These are phyloP conservation scores for Drosophila littoralis DNA, from an alignment of 1,140 invertebrate genomes.

Conservation along the genomic window DNA sequence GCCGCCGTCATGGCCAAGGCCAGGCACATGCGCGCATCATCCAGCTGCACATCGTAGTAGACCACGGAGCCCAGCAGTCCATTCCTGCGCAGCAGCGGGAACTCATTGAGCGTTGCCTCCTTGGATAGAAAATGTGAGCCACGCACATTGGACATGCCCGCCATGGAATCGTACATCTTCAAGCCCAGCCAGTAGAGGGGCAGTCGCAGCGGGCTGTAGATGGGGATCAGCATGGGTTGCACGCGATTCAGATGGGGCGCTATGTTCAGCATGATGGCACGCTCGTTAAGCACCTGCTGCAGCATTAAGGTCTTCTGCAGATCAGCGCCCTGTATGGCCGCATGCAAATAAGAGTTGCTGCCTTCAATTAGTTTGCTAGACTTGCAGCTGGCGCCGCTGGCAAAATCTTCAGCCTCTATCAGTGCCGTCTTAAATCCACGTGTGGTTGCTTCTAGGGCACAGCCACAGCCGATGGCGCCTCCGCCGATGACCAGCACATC, in stretches of 20 bases:
- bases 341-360: slow-evolving; percentile 35
- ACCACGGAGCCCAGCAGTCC: slow-evolving; percentile 54
- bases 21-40: slow-evolving; percentile 69
- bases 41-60: slow-evolving; percentile 66
- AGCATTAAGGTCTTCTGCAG: slow-evolving; percentile 51
- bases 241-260: slow-evolving; percentile 63
- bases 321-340: slow-evolving; percentile 38
- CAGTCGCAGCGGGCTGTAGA: slow-evolving; percentile 45
- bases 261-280: slow-evolving; percentile 54
- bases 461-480: slow-evolving; percentile 96
- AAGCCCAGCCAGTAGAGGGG: slow-evolving; percentile 57
- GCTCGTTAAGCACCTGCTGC: slow-evolving; percentile 53
- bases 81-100: slow-evolving; percentile 50
- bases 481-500: slow-evolving; percentile 98
- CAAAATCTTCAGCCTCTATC: slow-evolving; percentile 59
- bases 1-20: slow-evolving; percentile 56
- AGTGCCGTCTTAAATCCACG: slow-evolving; percentile 63
- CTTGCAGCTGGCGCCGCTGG: slow-evolving; percentile 57
- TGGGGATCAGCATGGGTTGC: slow-evolving; percentile 71
- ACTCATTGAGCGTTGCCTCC: slow-evolving; percentile 45
- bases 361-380: slow-evolving; percentile 64
- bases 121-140: slow-evolving; percentile 52
- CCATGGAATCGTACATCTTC: slow-evolving; percentile 62
- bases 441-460: slow-evolving; percentile 82
- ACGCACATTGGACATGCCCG: slow-evolving; percentile 51